Conservation (phyloP, 2,797 vertebrate species). For the Premnoplex brunnescens region DNA sequence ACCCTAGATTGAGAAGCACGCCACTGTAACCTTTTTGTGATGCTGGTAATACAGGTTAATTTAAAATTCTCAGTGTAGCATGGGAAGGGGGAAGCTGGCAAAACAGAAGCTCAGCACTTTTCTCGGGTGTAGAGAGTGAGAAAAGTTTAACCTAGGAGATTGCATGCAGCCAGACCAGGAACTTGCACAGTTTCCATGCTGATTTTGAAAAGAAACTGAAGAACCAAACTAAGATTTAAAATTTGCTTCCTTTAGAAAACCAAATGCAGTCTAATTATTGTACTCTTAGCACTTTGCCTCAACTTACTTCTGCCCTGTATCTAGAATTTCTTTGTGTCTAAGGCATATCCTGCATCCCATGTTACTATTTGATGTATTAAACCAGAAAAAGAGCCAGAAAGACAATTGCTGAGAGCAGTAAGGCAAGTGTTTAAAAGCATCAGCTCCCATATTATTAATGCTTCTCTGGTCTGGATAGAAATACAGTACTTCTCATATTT, state of each 20-base stretch:
- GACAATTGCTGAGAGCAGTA: background rate
- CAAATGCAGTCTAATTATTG: background rate
- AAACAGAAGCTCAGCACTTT: background rate
- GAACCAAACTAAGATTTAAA: background rate
- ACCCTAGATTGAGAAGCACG: background rate
- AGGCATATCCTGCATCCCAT: background rate
- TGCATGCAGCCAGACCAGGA: background rate
- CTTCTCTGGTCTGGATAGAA: background rate
- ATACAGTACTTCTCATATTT: background rate
- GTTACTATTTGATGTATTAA: background rate
- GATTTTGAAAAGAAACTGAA: background rate
- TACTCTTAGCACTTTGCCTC: background rate
- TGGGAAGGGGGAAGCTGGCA: background rate
- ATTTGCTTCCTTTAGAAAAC: background rate
- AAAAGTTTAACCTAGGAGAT: constrained; percentile 33
- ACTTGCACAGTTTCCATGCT: background rate
- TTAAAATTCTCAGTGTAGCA: background rate
- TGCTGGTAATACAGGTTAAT: background rate
- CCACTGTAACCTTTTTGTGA: background rate
- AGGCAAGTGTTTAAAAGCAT: background rate
- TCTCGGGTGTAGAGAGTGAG: background rate
- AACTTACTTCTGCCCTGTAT: background rate
- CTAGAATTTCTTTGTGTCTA: background rate
- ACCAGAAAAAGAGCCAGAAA: background rate
- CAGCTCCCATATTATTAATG: background rate